phyloP scores from a whole-genome alignment of 2,113 vertebrate genomes.

The Eclectus roratus region DNA sequence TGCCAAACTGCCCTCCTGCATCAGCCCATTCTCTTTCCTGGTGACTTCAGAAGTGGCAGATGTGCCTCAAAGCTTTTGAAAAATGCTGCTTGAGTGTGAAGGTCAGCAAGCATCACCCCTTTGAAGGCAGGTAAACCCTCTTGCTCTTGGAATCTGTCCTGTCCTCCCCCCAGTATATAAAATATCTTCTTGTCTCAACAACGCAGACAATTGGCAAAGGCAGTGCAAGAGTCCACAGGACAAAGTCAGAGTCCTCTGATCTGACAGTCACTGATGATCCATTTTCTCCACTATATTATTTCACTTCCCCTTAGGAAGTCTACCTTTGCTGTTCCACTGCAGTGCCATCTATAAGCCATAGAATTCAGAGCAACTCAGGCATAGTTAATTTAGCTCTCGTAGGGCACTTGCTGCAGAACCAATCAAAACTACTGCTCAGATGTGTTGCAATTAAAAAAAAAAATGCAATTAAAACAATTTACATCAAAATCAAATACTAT shows the following conservation, averaged over 20 bases:
- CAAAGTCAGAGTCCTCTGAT: neutral
- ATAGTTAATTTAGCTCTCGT: neutral
- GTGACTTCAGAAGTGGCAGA: neutral
- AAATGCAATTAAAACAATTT: neutral
- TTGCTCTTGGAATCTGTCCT: neutral
- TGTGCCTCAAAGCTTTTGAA: neutral
- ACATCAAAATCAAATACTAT: neutral
- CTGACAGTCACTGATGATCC: neutral
- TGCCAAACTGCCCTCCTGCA: neutral
- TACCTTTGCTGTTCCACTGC: neutral
- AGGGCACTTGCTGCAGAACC: neutral
- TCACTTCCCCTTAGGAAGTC: neutral
- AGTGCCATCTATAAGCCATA: neutral
- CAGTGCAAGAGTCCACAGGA: neutral
- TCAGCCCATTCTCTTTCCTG: neutral
- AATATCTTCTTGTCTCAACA: neutral
- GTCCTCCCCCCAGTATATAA: rapidly evolving
- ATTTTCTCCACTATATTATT: neutral
- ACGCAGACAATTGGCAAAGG: neutral
- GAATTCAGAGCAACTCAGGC: neutral
- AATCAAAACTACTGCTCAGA: neutral
- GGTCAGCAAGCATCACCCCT: neutral
- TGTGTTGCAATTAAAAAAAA: neutral
- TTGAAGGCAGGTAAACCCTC: neutral
- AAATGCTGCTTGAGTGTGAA: rapidly evolving